Evolutionary conservation across 1,140 invertebrate species (phyloP).

Genomic region (Nephila pilipes): DNA sequence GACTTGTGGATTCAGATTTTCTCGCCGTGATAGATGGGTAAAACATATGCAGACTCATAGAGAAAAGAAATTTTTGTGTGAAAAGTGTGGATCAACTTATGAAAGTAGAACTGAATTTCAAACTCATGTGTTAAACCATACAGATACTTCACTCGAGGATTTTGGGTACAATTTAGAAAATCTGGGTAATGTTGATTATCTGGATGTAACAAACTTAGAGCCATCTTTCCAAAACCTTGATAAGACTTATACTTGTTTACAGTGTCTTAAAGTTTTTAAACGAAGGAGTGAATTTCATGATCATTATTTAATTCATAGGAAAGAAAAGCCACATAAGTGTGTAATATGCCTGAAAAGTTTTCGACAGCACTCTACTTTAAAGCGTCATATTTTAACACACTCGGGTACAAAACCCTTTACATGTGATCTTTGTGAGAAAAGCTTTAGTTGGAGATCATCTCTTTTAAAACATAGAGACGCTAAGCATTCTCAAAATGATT

Average conservation of each 20-base stretch:
- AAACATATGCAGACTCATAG: conserved; percentile 46
- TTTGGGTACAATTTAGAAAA: not conserved
- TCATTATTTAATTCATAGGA: conserved; percentile 93
- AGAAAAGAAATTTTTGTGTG: not conserved
- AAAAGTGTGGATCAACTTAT: conserved; percentile 47
- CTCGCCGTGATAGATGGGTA: conserved; percentile 31
- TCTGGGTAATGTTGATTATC: not conserved
- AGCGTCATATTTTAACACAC: conserved; percentile 97
- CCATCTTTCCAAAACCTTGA: conserved; percentile 29
- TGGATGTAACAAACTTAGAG: conserved; percentile 4
- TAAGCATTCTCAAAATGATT: conserved; percentile 19
- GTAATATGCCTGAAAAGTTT: conserved; percentile 84
- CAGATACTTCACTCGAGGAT: conserved; percentile 3
- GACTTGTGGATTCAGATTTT: conserved; percentile 1
- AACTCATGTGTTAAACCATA: conserved; percentile 45
- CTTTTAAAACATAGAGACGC: conserved; percentile 45
- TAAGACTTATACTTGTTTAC: conserved; percentile 39
- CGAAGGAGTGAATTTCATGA: conserved; percentile 72
- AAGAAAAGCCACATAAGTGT: conserved; percentile 84
- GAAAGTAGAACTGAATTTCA: conserved; percentile 32
- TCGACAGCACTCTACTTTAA: conserved; percentile 90
- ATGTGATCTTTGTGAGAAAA: conserved; percentile 92
- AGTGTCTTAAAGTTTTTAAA: conserved; percentile 50
- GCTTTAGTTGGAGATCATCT: conserved; percentile 84
- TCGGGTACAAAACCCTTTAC: conserved; percentile 95